Conservation (phyloP, 2,113 vertebrate species). For the Notarius lentiginosus region DNA sequence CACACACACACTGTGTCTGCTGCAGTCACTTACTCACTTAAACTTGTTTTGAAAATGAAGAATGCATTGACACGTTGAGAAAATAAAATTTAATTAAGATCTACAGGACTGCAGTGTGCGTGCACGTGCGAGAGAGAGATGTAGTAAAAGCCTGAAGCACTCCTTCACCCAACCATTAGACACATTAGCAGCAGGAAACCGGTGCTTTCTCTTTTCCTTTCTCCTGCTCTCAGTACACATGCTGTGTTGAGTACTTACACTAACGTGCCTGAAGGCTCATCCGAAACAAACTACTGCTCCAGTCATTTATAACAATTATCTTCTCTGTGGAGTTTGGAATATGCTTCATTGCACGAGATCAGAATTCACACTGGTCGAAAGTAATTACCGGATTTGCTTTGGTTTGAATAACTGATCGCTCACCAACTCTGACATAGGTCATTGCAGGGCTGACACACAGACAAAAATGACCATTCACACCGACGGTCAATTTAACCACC, state of each 20-base stretch:
- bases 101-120: background rate
- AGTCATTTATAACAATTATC: background rate
- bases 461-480: no score
- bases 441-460: no score
- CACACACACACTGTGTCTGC: background rate
- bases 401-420: background rate
- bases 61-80: background rate
- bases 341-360: background rate
- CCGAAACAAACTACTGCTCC: background rate
- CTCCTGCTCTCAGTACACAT: background rate
- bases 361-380: background rate
- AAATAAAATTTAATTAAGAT: background rate
- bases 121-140: background rate
- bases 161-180: background rate
- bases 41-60: background rate
- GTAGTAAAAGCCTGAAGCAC: slow-evolving; percentile 4
- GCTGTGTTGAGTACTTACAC: background rate
- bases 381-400: background rate
- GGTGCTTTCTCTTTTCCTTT: slow-evolving; percentile 24
- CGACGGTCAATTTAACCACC: no score
- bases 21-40: background rate
- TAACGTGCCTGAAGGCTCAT: background rate
- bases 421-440: background rate
- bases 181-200: slow-evolving; percentile 41
- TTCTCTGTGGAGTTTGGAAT: background rate